These are phyloP conservation scores for Aspidapion aeneum DNA, from an alignment of 2,888 invertebrate species.

Conservation along the genomic window DNA sequence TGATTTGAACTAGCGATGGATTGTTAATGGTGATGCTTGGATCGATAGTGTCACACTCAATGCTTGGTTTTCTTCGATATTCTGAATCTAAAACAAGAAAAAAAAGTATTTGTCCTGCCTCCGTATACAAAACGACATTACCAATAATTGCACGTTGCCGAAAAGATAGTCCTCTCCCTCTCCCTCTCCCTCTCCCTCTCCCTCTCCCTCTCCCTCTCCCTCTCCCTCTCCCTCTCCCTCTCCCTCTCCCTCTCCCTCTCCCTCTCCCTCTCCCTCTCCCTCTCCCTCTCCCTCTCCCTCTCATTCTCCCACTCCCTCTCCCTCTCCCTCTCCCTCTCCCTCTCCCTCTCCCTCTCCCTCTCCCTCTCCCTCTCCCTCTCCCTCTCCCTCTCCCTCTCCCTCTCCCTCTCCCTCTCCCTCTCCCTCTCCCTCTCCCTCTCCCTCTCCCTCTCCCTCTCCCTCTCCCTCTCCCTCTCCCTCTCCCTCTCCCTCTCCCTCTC, in stretches of 20 bases:
- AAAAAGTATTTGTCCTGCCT: too few relatives aligned
- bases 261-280: constrained; percentile 16
- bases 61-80: too few relatives aligned
- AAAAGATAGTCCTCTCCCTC: constrained; percentile 13
- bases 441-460: constrained; percentile 18
- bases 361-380: constrained; percentile 16
- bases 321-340: constrained; percentile 16
- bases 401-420: constrained; percentile 18
- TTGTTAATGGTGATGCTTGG: constrained; percentile 18
- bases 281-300: constrained; percentile 16
- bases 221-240: constrained; percentile 16
- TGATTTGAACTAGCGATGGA: constrained; percentile 16
- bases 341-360: constrained; percentile 16
- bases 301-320: constrained; percentile 14
- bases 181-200: constrained; percentile 16
- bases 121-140: too few relatives aligned
- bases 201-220: constrained; percentile 16
- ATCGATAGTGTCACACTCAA: constrained; percentile 7
- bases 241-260: constrained; percentile 16
- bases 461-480: constrained; percentile 18
- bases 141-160: too few relatives aligned
- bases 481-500: constrained; percentile 18
- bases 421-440: constrained; percentile 18
- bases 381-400: constrained; percentile 18
- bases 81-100: too few relatives aligned